These are phyloP conservation scores for Brienomyrus brachyistius DNA, from an alignment of 2,113 vertebrate genomes.

Conservation along the genomic window DNA sequence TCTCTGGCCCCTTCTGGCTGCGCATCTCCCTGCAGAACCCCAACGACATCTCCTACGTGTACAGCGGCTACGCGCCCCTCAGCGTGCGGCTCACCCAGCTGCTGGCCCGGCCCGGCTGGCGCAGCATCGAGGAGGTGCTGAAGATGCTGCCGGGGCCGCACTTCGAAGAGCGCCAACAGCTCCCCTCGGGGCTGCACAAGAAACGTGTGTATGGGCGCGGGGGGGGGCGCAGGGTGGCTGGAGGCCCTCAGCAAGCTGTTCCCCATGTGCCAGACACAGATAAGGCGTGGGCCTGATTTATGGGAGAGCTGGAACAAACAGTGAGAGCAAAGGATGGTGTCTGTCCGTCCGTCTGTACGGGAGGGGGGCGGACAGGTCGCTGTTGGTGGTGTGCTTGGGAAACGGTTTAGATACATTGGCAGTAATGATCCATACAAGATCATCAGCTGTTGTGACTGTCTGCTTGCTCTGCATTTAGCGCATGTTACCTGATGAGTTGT, in stretches of 20 bases:
- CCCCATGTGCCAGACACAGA: neutral
- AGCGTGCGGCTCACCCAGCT: conserved; percentile 89
- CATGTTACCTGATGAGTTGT: neutral
- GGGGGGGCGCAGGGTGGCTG: too few relatives aligned
- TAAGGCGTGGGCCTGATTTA: conserved; percentile 36
- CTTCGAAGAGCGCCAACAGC: conserved; percentile 89
- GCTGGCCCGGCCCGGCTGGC: conserved; percentile 86
- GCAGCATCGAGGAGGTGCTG: conserved; percentile 93
- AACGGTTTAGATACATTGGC: neutral
- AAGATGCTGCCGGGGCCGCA: conserved; percentile 94
- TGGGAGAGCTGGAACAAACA: conserved; percentile 16
- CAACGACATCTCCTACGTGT: conserved; percentile 93
- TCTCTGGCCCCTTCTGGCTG: neutral
- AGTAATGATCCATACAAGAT: neutral
- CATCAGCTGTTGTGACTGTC: neutral
- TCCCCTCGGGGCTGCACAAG: conserved; percentile 76
- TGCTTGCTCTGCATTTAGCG: neutral
- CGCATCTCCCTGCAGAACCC: conserved; percentile 70
- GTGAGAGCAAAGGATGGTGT: neutral
- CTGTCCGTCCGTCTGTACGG: conserved; percentile 9
- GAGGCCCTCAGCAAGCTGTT: neutral
- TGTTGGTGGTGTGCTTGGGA: neutral
- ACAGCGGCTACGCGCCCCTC: conserved; percentile 91
- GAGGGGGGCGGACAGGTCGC: neutral
- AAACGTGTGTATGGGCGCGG: conserved; percentile 55